phyloP scores from a whole-genome alignment of 2,797 vertebrate species.

The Valencia hispanica region DNA sequence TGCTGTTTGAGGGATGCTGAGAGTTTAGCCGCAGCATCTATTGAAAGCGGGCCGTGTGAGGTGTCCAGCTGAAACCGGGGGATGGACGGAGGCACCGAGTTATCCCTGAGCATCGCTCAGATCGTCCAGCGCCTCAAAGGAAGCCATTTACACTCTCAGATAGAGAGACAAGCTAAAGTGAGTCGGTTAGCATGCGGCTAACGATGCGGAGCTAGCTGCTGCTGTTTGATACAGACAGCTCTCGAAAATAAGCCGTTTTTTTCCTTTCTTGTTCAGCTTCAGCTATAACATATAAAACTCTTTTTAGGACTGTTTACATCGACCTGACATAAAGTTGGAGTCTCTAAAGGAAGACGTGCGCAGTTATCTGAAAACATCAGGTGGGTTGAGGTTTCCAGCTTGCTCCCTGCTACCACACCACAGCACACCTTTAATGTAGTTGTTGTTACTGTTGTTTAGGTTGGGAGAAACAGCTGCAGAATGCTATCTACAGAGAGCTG shows the following conservation, averaged over 20 bases:
- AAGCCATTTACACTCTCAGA: constrained; percentile 89
- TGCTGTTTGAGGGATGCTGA: constrained; percentile 26
- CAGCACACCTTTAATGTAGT: neutral
- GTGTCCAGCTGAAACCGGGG: constrained; percentile 37
- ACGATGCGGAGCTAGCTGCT: constrained; percentile 15
- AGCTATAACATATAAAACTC: neutral
- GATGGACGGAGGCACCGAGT: constrained; percentile 86
- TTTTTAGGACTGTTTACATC: constrained; percentile 89
- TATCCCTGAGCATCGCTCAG: constrained; percentile 88
- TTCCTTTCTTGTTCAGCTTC: neutral
- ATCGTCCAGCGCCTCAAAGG: constrained; percentile 91
- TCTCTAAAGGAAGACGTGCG: constrained; percentile 95
- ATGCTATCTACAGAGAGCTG: constrained; percentile 96
- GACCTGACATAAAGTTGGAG: constrained; percentile 91
- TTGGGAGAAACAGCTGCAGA: constrained; percentile 97
- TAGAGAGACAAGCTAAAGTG: constrained; percentile 95
- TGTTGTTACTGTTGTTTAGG: constrained; percentile 74
- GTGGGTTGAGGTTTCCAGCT: constrained; percentile 59
- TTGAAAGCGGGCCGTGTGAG: neutral
- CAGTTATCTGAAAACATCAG: constrained; percentile 90
- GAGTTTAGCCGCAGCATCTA: neutral
- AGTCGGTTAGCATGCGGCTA: constrained; percentile 77
- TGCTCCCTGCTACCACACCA: neutral
- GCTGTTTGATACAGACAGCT: neutral
- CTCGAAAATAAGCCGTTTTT: neutral